These are phyloP conservation scores for Myopa tessellatipennis DNA, from an alignment of 2,888 invertebrate genomes.

Conservation along the genomic window DNA sequence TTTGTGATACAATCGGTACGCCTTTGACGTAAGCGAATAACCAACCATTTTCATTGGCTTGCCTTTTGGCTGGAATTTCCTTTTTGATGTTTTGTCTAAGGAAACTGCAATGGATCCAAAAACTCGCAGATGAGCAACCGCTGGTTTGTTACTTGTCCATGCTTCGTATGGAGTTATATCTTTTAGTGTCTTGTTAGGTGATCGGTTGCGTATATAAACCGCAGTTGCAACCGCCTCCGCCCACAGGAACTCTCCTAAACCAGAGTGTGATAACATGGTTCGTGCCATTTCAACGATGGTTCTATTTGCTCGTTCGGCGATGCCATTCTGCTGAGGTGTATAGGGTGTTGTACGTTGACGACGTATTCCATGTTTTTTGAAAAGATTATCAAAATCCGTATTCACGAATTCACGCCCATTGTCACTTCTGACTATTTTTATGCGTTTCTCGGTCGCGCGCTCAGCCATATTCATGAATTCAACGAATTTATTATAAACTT, in stretches of 20 bases:
- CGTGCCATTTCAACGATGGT: neutral
- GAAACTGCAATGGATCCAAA: constrained; percentile 44
- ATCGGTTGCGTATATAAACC: no score
- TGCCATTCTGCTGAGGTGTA: no score
- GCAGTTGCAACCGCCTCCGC: no score
- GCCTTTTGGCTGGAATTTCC: constrained; percentile 43
- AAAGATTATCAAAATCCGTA: constrained; percentile 12
- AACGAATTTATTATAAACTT: no score
- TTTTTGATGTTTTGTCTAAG: constrained; percentile 38
- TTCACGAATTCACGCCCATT: constrained; percentile 32
- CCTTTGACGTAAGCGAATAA: constrained; percentile 21
- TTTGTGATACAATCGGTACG: constrained; percentile 32
- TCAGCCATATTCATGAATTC: neutral
- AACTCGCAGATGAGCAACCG: constrained; percentile 9
- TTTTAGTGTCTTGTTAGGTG: no score
- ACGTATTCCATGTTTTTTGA: no score
- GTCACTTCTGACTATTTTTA: constrained; percentile 22
- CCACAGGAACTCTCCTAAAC: neutral
- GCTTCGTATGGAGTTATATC: no score
- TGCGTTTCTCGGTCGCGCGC: constrained; percentile 12
- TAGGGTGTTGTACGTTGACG: no score
- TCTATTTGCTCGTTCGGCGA: no score
- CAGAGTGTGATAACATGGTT: no score
- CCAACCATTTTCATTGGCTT: constrained; percentile 30
- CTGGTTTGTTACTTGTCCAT: no score